Evolutionary conservation across 2,797 vertebrate species (phyloP), one percentile per base, ranked within the genome.

Genomic region (Ibycter americanus): DNA sequence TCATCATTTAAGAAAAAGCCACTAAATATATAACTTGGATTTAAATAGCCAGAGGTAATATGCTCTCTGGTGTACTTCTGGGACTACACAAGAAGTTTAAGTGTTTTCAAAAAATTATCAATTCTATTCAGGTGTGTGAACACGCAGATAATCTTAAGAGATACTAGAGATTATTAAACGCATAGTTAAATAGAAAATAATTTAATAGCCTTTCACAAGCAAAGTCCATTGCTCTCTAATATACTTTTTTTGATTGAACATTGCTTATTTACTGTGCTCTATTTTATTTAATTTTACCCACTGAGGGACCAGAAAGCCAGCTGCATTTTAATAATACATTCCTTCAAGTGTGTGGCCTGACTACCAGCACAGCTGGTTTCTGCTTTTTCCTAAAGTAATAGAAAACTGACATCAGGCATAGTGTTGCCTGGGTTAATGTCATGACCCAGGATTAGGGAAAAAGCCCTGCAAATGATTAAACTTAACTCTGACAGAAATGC

Each of bases 41-140:
- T 74, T 91, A 80, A 90, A 61, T 6, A 90, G 22, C 20, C 19
- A 82, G 26, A 83, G 36, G 51, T 55, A 78, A 36, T 42, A 55
- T 26, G 10, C 5, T 67, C 17, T 44, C 54, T 80, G 14, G 15
- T 74, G 42, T 27, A 46, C 19, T 56, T 65, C 44, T 71, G 15
- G 14, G 14, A 29, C n/a, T 92, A 68, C 23, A 15, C 49, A 27
- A 10, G 2, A 87, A 79, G 15, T 10, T 32, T 42, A 58, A 38
- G 62, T 54, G 3, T 46, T 72, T 74, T 67, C 9, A 0, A 65
- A 55, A 78, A 74, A 56, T 8, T 8, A 29, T 1, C 0, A 0
- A 32, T 77, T 83, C 72, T 68, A 12, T 54, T 65, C 29, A 36
- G 7, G 13, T 73, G 4, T 40, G 34, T 42, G 59, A 80, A 25